These are phyloP conservation scores for Drosophila santomea DNA, from an alignment of 1,140 invertebrate species.

Conservation along the genomic window DNA sequence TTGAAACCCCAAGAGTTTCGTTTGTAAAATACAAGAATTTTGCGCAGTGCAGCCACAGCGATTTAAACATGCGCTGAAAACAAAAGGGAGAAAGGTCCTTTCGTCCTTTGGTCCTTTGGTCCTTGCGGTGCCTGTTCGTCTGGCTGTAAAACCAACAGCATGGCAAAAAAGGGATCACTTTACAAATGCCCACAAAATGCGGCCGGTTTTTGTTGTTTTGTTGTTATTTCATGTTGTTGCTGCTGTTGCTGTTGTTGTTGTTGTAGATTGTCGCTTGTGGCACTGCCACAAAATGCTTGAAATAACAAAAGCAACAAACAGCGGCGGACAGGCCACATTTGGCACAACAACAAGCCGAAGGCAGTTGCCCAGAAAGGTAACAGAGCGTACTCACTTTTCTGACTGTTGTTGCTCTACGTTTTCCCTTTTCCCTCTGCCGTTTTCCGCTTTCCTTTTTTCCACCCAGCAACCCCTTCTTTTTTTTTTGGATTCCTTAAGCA, in stretches of 20 bases:
- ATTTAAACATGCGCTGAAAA: not conserved
- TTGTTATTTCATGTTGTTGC: slow-evolving; percentile 31
- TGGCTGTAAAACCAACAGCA: slow-evolving; percentile 62
- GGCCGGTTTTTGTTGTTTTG: slow-evolving; percentile 52
- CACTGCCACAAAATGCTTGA: slow-evolving; percentile 25
- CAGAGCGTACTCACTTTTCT: slow-evolving; percentile 54
- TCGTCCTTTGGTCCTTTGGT: slow-evolving; percentile 21
- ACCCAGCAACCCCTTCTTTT: slow-evolving; percentile 23
- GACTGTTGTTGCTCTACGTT: slow-evolving; percentile 3
- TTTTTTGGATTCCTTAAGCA: slow-evolving; percentile 12
- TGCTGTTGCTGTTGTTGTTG: slow-evolving; percentile 37
- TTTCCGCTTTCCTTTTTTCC: too few relatives aligned
- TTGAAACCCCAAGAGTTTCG: too few relatives aligned
- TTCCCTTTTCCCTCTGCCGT: too few relatives aligned
- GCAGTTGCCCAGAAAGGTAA: slow-evolving; percentile 57
- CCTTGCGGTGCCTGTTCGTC: slow-evolving; percentile 24
- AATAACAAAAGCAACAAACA: slow-evolving; percentile 36
- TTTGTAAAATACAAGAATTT: not conserved
- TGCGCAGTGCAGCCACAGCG: slow-evolving; percentile 7
- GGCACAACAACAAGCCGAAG: slow-evolving; percentile 20
- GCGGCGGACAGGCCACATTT: slow-evolving; percentile 15
- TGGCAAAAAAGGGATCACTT: slow-evolving; percentile 68
- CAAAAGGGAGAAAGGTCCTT: slow-evolving; percentile 41
- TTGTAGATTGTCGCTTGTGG: slow-evolving; percentile 46
- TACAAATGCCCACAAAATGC: slow-evolving; percentile 78